Conservation (phyloP, 2,888 invertebrate species). For the Polietes domitor region DNA sequence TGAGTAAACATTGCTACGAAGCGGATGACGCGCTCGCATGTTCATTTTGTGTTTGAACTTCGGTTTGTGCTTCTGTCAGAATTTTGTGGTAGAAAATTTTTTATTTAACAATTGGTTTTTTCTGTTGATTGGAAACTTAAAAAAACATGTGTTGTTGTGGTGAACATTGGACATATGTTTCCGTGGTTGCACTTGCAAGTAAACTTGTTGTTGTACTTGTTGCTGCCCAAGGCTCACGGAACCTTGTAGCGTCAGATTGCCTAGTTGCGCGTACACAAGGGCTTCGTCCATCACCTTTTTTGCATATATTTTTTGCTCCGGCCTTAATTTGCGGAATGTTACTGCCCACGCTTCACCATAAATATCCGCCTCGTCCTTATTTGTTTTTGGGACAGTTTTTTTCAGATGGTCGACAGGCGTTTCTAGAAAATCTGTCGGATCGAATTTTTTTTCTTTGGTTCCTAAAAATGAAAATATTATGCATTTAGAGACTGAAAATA, state of each 20-base stretch:
- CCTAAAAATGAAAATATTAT: constrained; percentile 16
- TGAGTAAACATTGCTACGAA: too few relatives aligned
- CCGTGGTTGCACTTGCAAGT: background rate
- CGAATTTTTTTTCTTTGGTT: constrained; percentile 7
- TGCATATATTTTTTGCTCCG: constrained; percentile 27
- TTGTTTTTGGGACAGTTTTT: background rate
- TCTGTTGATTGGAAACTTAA: too few relatives aligned
- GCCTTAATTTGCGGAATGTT: constrained; percentile 16
- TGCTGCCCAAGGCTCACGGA: background rate
- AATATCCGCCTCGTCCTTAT: constrained; percentile 29
- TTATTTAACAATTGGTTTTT: too few relatives aligned
- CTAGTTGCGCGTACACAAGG: constrained; percentile 14
- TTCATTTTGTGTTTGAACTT: too few relatives aligned
- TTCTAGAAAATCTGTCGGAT: constrained; percentile 6
- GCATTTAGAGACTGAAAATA: constrained; percentile 12
- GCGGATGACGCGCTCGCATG: too few relatives aligned
- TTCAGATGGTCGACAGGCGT: constrained; percentile 5
- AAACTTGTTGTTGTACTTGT: too few relatives aligned
- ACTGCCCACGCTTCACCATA: constrained; percentile 16
- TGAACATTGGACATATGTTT: constrained; percentile 12
- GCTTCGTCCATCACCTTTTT: constrained; percentile 24
- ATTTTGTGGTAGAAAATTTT: too few relatives aligned
- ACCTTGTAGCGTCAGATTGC: constrained; percentile 1
- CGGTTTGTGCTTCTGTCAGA: too few relatives aligned
- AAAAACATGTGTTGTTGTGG: constrained; percentile 12